phyloP scores from a whole-genome alignment of 2,797 vertebrate genomes.

The Chelon auratus region DNA sequence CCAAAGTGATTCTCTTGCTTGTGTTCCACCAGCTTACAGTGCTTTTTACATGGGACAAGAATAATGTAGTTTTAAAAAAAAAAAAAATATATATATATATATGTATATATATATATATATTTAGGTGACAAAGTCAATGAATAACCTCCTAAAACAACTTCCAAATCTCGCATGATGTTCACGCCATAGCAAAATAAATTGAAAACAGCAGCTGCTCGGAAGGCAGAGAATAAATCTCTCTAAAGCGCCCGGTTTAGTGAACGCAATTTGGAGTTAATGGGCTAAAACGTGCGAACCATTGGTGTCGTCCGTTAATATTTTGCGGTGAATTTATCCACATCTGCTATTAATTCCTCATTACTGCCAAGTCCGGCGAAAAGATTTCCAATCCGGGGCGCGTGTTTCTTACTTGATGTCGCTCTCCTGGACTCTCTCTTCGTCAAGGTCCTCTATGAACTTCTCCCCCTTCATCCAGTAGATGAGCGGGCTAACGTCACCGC shows the following conservation, averaged over 20 bases:
- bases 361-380: constrained; percentile 18
- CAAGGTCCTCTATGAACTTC: constrained; percentile 98
- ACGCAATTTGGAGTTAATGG: constrained; percentile 71
- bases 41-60: too few relatives aligned
- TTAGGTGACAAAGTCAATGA: constrained; percentile 38
- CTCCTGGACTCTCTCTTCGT: constrained; percentile 95
- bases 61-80: constrained; percentile 7
- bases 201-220: constrained; percentile 35
- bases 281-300: constrained; percentile 58
- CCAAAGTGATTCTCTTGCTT: too few relatives aligned
- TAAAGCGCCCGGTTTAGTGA: constrained; percentile 46
- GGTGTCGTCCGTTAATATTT: constrained; percentile 56
- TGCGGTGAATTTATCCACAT: constrained; percentile 44
- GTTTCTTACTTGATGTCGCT: constrained; percentile 94
- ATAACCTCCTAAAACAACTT: constrained; percentile 25
- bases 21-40: too few relatives aligned
- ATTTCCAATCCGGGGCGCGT: constrained; percentile 8
- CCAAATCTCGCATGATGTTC: constrained; percentile 30
- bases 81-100: too few relatives aligned
- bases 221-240: constrained; percentile 54
- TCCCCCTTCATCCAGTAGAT: constrained; percentile 99
- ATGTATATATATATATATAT: not conserved
- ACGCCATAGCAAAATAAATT: constrained; percentile 25
- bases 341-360: constrained; percentile 51
- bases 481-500: constrained; percentile 94